Percentiles rank a stretch among this genome's conserved stretches.
Conservation (phyloP, 2,888 invertebrate genomes). For the Orthonevra nobilis region DNA sequence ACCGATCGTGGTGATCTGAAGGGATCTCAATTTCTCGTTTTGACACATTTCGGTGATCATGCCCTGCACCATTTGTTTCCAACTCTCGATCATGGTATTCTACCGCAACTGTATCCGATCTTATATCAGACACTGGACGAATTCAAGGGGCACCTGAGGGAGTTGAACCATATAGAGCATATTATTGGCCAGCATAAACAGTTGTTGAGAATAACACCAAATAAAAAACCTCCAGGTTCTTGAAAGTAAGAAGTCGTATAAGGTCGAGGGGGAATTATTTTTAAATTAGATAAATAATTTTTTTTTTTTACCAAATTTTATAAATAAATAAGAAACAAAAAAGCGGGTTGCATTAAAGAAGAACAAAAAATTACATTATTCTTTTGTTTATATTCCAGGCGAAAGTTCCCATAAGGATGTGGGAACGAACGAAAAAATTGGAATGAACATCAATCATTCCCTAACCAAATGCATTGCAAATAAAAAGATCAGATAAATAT, state of each 20-base stretch:
- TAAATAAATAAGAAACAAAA: no score
- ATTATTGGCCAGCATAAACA: constrained; percentile 86
- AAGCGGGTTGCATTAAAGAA: no score
- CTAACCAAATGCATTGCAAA: no score
- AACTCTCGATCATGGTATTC: constrained; percentile 87
- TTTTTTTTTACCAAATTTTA: background rate
- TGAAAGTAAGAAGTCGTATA: constrained; percentile 67
- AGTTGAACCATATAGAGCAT: constrained; percentile 83
- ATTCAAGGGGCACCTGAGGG: constrained; percentile 78
- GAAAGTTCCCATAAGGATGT: no score
- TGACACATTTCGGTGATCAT: constrained; percentile 90
- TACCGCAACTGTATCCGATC: constrained; percentile 85
- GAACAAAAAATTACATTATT: no score
- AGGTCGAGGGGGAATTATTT: no score
- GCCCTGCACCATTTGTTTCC: constrained; percentile 90
- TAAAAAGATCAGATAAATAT: no score
- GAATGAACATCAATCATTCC: no score
- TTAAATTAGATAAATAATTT: constrained; percentile 26
- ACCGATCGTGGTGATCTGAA: constrained; percentile 86
- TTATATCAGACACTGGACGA: constrained; percentile 78
- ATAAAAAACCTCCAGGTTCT: constrained; percentile 76
- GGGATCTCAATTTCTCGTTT: constrained; percentile 84
- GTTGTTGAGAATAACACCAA: constrained; percentile 81
- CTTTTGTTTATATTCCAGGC: no score
- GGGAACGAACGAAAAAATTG: no score